Percentiles rank a stretch among this genome's conserved stretches.
These are phyloP conservation scores for Protonemura montana DNA, from an alignment of 2,888 invertebrate species.

Conservation along the genomic window DNA sequence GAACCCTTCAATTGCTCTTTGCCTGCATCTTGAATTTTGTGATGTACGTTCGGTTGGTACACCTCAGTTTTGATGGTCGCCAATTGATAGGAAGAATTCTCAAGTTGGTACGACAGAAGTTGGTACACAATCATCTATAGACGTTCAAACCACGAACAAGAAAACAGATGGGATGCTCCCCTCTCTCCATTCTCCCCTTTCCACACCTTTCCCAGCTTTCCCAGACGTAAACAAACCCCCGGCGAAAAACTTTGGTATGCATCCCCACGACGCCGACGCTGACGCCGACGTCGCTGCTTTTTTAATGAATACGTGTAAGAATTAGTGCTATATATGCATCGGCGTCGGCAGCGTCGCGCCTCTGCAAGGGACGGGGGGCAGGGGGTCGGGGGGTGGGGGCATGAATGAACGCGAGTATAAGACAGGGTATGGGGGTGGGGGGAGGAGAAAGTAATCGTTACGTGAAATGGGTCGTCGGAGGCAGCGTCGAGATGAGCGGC, in stretches of 20 bases:
- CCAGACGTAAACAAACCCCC: no score
- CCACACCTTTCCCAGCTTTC: no score
- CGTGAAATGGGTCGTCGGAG: slow-evolving; percentile 42
- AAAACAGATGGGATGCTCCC: no score
- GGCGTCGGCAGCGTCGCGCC: neutral
- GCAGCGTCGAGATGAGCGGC: slow-evolving; percentile 36
- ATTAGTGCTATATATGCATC: slow-evolving; percentile 16
- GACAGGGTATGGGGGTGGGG: slow-evolving; percentile 23
- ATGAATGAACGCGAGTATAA: slow-evolving; percentile 42
- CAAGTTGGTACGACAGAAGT: no score
- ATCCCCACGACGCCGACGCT: neutral
- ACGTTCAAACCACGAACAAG: no score
- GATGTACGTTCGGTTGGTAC: no score
- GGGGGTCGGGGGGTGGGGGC: neutral
- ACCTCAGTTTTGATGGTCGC: no score
- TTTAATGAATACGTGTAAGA: slow-evolving; percentile 38
- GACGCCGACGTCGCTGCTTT: slow-evolving; percentile 25
- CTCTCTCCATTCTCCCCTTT: no score
- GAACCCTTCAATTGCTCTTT: no score
- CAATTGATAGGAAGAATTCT: no score
- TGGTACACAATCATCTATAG: no score
- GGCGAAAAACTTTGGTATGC: neutral
- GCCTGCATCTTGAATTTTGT: no score
- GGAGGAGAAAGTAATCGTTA: slow-evolving; percentile 43
- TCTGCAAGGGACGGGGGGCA: neutral